Evolutionary conservation across 2,113 vertebrate genomes (phyloP), one percentile per base, ranked within the genome.

Genomic region (Brienomyrus brachyistius): DNA sequence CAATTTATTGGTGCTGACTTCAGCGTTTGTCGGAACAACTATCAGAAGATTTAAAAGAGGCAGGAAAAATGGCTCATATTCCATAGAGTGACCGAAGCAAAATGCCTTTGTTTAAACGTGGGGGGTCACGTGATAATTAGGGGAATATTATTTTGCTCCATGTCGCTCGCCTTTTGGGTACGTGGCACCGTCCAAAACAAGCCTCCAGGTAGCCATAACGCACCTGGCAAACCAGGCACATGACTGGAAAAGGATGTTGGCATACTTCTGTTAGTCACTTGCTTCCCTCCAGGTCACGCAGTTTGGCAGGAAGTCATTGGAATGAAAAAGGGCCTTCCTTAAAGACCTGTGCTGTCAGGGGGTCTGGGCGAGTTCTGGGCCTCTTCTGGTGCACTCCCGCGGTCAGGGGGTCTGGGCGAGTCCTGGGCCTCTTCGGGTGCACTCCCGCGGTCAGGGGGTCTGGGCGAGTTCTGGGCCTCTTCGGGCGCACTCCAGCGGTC

Each of bases 211-310:
- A 96, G 94, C 94, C 95, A 94, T 95, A 94, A 94, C 93, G 95
- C 96, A 97, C 96, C 96, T 97, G 97, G 96, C 95, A 96, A 96
- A 96, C 96, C 94, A 96, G 95, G 94, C 95, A 96, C 95, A 96
- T 95, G 95, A 96, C 96, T 96, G 96, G 95, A 97, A 96, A 96
- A 95, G 96, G 96, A 95, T 95, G 96, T 95, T 91, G 88, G 95
- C 94, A 94, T 95, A 95, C 96, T 95, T 95, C 92, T 92, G 93
- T 88, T 93, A 92, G 94, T 93, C 93, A 90, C 89, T 94, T 94
- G 95, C 97, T 97, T 97, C 96, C 96, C 95, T 94, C 92, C 92
- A 92, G 95, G 96, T 96, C 95, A 94, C 94, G 87, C 94, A 54
- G 13, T 90, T 88, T 95, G 94, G 94, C 96, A 96, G 96, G 96